Base-by-base conservation (phyloP, 2,797 vertebrate species). In the Melanotaenia boesemani region DNA sequence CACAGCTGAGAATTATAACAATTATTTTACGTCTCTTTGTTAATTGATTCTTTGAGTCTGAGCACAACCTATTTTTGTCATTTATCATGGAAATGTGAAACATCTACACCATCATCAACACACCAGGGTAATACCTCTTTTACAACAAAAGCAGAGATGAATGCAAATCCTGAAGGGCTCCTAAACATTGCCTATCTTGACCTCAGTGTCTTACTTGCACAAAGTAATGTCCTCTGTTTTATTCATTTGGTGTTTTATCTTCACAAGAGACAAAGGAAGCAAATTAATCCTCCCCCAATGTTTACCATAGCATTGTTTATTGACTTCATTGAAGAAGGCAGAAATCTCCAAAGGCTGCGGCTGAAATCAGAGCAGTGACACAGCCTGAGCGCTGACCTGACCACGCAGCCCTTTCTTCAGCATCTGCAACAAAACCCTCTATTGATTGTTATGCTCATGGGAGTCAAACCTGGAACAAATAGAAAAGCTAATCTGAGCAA, bases 401-500 rank as follows among this genome's bases (percentile, higher is more conserved):
- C 82, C 79, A 75, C 48, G 71, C 71, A 24, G 70, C 81, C 74
- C 72, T 86, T 81, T 77, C 58, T 72, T 63, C 72, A 68, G 71
- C 67, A 58, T 84, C 85, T 86, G 76, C 82, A 83, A 79, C 79
- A 79, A 89, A 81, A 79, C 74, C 36, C 59, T 24, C 18, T 79
- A 94, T 92, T 79, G 88, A 93, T 93, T 58, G 24, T 34, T 24
- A 13, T 50, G 70, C 80, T 86, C 67, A 0, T 72, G 87, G 83
- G 88, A 91, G 76, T 92, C 81, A 72, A 89, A 85, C 77, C 80
- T 81, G 86, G 83, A 86, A 83, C 83, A 71, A 87, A 90, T 32
- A 70, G 65, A 91, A 86, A 77, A 80, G 74, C 72, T 82, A 70
- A 67, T 88, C 79, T 84, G 77, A 91, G 74, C 84, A 87, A 61